These are phyloP conservation scores for Dolichomitus sp. DNA, from an alignment of 2,888 invertebrate species.

Conservation along the genomic window DNA sequence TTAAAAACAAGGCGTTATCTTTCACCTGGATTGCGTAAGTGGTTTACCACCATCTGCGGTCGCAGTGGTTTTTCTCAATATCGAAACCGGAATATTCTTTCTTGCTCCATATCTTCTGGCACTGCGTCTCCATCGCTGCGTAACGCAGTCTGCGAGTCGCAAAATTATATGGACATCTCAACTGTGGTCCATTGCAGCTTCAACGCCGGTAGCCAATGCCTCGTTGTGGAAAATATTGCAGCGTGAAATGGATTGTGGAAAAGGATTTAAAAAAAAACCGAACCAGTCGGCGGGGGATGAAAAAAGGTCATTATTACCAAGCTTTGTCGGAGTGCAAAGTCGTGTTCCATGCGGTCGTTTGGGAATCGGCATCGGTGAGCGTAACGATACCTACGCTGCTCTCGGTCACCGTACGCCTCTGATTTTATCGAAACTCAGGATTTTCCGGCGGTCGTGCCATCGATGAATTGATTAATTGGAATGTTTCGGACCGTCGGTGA, in stretches of 20 bases:
- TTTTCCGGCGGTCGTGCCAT: conserved; percentile 33
- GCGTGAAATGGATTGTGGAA: conserved; percentile 59
- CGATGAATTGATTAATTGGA: conserved; percentile 52
- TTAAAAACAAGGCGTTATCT: neutral
- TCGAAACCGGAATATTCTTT: conserved; percentile 13
- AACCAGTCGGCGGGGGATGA: neutral
- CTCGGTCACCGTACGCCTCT: conserved; percentile 17
- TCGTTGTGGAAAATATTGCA: conserved; percentile 50
- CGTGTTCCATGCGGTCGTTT: conserved; percentile 70
- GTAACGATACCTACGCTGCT: conserved; percentile 51
- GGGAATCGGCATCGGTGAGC: conserved; percentile 49
- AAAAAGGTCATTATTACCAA: conserved; percentile 64
- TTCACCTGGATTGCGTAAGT: conserved; percentile 10
- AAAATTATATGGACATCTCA: conserved; percentile 44
- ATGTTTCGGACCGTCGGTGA: conserved; percentile 11
- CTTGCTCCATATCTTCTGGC: neutral
- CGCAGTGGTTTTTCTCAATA: conserved; percentile 33
- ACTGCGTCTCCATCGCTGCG: conserved; percentile 11
- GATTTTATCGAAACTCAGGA: conserved; percentile 64
- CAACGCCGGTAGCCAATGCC: conserved; percentile 35
- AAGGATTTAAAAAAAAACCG: conserved; percentile 46
- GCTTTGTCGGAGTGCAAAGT: conserved; percentile 68
- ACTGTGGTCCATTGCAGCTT: conserved; percentile 44
- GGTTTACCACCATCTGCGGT: conserved; percentile 16
- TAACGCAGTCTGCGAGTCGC: conserved; percentile 4